These are phyloP conservation scores for Polypterus bichir DNA, from an alignment of 2,113 vertebrate species.

Conservation along the genomic window DNA sequence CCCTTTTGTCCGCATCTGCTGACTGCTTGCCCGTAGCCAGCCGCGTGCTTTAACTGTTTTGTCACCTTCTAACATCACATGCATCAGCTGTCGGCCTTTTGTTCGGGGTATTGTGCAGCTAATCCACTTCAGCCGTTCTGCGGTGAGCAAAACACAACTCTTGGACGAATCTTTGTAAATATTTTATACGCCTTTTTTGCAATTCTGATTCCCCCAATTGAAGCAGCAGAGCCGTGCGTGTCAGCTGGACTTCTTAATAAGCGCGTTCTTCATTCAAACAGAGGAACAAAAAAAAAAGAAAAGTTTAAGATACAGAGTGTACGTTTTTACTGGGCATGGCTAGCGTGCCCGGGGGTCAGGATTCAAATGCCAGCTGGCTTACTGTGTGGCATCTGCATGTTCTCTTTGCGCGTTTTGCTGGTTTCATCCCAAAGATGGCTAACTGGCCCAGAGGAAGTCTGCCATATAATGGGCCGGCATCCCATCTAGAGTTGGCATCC, in stretches of 20 bases:
- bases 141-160: conserved; percentile 76
- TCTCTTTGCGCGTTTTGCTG: no score
- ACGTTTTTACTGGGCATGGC: no score
- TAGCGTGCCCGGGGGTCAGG: no score
- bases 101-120: conserved; percentile 83
- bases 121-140: conserved; percentile 80
- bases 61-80: conserved; percentile 84
- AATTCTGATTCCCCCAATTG: conserved; percentile 64
- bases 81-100: conserved; percentile 91
- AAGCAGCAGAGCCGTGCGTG: not conserved
- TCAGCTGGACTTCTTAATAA: no score
- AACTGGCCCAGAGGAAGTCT: no score
- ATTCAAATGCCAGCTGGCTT: no score
- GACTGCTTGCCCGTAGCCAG: conserved; percentile 80
- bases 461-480: no score
- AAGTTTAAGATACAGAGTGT: not conserved
- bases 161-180: conserved; percentile 77
- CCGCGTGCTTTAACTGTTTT: conserved; percentile 88
- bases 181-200: conserved; percentile 74
- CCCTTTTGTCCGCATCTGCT: conserved; percentile 91
- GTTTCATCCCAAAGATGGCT: no score
- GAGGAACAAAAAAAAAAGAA: conserved; percentile 22
- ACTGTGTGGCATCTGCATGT: no score
- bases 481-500: no score
- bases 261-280: not conserved